These are phyloP conservation scores for Caenorhabditis auriculariae DNA, from an alignment of 2,888 invertebrate species.

Conservation along the genomic window DNA sequence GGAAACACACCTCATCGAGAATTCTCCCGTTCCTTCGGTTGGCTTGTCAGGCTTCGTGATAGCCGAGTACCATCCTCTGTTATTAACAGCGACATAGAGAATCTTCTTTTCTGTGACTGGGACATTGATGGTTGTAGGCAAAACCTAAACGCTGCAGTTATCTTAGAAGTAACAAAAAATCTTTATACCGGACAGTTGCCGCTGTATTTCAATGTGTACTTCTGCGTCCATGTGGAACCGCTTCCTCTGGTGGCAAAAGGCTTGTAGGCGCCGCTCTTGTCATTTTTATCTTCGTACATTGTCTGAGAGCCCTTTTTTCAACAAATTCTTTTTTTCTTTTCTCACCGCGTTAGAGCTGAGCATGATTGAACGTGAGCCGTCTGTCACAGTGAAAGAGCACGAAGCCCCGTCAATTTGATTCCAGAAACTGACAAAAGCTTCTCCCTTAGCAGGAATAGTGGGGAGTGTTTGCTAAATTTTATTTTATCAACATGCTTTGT, in stretches of 20 bases:
- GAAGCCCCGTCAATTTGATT: constrained; percentile 33
- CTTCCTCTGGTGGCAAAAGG: constrained; percentile 6
- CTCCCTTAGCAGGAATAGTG: constrained; percentile 35
- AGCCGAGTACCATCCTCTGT: constrained; percentile 25
- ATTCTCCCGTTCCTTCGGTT: constrained; percentile 53
- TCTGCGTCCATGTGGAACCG: constrained; percentile 5
- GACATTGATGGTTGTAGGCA: constrained; percentile 2
- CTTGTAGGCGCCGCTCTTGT: constrained; percentile 15
- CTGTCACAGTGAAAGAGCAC: constrained; percentile 12
- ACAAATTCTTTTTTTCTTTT: not conserved
- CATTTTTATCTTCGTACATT: constrained; percentile 21
- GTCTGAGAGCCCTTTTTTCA: constrained; percentile 9
- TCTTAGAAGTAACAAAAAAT: not conserved
- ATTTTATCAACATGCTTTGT: not conserved
- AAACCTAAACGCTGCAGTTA: not conserved
- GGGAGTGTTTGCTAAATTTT: constrained; percentile 47
- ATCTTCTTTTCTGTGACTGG: constrained; percentile 20
- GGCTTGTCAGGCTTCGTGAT: constrained; percentile 39
- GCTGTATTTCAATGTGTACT: constrained; percentile 7
- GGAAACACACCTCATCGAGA: constrained; percentile 37
- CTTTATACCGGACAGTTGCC: constrained; percentile 4
- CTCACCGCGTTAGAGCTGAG: constrained; percentile 11
- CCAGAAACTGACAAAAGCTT: constrained; percentile 45
- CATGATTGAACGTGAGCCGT: constrained; percentile 14
- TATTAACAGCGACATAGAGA: constrained; percentile 25